Conservation (phyloP, 2,888 invertebrate species). For the Aphidius colemani region DNA sequence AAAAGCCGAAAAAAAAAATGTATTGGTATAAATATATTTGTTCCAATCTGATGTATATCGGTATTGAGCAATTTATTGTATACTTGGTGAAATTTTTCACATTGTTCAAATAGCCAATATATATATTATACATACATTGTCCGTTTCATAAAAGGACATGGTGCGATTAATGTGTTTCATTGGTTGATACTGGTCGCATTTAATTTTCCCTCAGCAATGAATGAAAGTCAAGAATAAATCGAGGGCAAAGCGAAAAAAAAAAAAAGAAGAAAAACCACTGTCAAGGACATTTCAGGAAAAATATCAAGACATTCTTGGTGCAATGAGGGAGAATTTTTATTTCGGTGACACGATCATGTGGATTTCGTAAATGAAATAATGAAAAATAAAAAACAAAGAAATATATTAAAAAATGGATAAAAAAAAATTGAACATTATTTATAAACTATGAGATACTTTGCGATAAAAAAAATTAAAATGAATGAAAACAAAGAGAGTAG, state of each 20-base stretch:
- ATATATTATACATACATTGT: neutral
- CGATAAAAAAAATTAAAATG: slow-evolving; percentile 23
- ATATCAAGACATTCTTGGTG: no score
- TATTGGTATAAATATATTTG: slow-evolving; percentile 8
- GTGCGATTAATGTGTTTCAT: slow-evolving; percentile 21
- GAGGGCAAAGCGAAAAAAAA: slow-evolving; percentile 22
- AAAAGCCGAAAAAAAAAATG: neutral
- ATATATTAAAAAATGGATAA: no score
- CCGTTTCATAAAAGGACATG: neutral
- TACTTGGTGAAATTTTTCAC: slow-evolving; percentile 13
- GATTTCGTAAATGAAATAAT: slow-evolving; percentile 26
- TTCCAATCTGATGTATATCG: slow-evolving; percentile 9
- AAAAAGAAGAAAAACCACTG: slow-evolving; percentile 4
- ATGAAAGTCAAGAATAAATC: slow-evolving; percentile 21
- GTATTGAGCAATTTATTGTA: slow-evolving; percentile 25
- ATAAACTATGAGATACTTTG: slow-evolving; percentile 9
- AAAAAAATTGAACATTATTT: slow-evolving; percentile 21
- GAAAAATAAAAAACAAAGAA: slow-evolving; percentile 23
- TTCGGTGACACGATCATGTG: slow-evolving; percentile 34
- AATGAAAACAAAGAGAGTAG: slow-evolving; percentile 31
- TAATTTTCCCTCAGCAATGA: slow-evolving; percentile 23
- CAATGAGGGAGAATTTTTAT: slow-evolving; percentile 33
- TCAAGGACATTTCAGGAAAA: neutral
- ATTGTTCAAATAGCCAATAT: slow-evolving; percentile 18
- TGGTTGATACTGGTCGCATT: slow-evolving; percentile 22